Evolutionary conservation across 2,797 vertebrate genomes (phyloP), one percentile per base, ranked within the genome.

Genomic region (Anguilla pacifica): DNA sequence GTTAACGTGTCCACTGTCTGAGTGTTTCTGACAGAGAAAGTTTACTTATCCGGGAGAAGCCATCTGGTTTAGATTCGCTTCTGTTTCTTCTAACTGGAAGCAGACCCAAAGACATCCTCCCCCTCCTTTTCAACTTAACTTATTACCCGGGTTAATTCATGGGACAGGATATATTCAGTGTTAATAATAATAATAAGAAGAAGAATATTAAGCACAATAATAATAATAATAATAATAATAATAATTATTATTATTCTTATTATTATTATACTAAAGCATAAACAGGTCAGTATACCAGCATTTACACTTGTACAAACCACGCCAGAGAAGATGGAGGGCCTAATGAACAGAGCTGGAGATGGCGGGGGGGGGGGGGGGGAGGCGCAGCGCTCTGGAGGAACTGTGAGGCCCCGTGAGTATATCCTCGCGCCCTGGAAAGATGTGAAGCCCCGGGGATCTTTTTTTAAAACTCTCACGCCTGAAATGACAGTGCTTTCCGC

Each of bases 31-130:
- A 70, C 43, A 85, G 39, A 53, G 64, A 25, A 67, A 25, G 61
- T 70, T 10, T 28, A 28, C 28, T 61, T 31, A 61, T 85, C 39
- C 15, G 9, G 74, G 49, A 53, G 85, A 72, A 59, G 64, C 70
- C 74, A 43, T 43, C 64, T 86, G 85, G 67, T 49, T 53, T 31
- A 15, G 39, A 61, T 74, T 72, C 31, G 67, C 85, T 77, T 77
- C 85, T 77, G 85, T 86, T 86, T 86, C 43, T 35, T 31, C 46
- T 72, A 77, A 86, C 15, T 86, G 46, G 46, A 86, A 86, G 67
- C 70, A 61, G n/a, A 39, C 7, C 19, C 85, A 39, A 9, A 83
- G 39, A 3, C 35, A 79, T 17, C 74, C 35, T 19, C 31, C 43
- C 25, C 3, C 83, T 84, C 53, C 53, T 35, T 84, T 84, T 53